These are phyloP conservation scores for Danio albolineatus DNA, from an alignment of 2,797 vertebrate species.

Conservation along the genomic window DNA sequence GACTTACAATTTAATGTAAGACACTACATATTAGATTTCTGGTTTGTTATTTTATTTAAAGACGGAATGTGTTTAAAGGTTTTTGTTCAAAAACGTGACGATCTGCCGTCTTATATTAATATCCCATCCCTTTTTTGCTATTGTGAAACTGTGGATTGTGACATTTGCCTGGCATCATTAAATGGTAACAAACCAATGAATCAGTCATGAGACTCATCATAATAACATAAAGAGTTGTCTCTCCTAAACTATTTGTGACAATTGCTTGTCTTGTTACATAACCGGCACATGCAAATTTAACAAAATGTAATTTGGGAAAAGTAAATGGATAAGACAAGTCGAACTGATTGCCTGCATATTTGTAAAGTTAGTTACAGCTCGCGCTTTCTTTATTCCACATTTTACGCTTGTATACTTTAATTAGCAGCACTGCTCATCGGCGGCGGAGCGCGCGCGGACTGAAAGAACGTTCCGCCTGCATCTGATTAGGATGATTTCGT, in stretches of 20 bases:
- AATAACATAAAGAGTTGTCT: neutral
- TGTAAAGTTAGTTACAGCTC: constrained; percentile 48
- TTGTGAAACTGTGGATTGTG: neutral
- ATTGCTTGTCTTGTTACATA: constrained; percentile 7
- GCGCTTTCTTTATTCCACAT: constrained; percentile 36
- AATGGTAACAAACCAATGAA: neutral
- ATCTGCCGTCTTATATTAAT: no score
- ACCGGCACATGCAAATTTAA: constrained; percentile 21
- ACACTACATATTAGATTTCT: no score
- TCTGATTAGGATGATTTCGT: constrained; percentile 60
- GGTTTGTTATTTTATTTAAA: no score
- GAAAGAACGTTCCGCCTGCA: constrained; percentile 35
- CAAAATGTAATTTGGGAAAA: constrained; percentile 27
- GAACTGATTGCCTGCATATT: constrained; percentile 35
- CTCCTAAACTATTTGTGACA: neutral
- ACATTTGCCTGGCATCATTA: neutral
- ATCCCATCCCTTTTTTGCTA: no score
- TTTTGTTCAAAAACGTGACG: neutral
- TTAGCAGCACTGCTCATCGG: constrained; percentile 44
- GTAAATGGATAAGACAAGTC: constrained; percentile 19
- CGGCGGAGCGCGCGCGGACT: constrained; percentile 9
- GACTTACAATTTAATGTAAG: no score
- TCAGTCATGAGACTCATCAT: neutral
- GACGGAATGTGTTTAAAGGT: no score
- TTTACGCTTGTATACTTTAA: constrained; percentile 42